Evolutionary conservation across 1,140 invertebrate genomes (phyloP), one percentile per base, ranked within the genome.

Genomic region (Scaptomyza pallida): DNA sequence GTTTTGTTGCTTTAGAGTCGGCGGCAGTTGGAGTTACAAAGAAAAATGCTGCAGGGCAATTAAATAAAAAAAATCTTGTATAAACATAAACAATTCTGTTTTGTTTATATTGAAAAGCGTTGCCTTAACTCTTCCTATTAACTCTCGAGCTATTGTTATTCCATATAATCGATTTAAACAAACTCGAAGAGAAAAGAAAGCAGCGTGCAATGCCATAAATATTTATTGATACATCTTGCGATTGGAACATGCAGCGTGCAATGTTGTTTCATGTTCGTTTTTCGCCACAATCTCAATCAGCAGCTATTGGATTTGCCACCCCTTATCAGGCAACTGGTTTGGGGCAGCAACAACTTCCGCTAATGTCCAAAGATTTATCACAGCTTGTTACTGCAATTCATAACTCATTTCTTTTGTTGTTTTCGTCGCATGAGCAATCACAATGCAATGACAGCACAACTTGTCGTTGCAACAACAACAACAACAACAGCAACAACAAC

Each of bases 341-440:
- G n/a, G 8, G 33, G 47, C 40, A 59, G 43, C 26, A 63, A 75
- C 52, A 64, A 85, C 80, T 83, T 83, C 79, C 80, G 79, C 67
- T 43, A 78, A 59, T 83, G 52, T 51, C 45, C 56, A 72, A n/a
- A 85, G 76, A 83, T 75, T 69, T 79, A 75, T 75, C 61, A 59
- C 48, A 55, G 30, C 61, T 35, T 61, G 64, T 60, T 33, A 67
- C 37, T 44, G 33, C 23, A 50, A 37, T 56, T 17, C 68, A 72
- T 72, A 59, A 72, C 47, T 72, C 68, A 72, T 65, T 72, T 59
- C 68, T 72, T 71, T 72, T 67, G 68, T 71, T 71, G 30, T 23
- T 67, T 30, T 43, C 26, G 35, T 60, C 45, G 64, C 64, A 48
- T 41, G 47, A 44, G 33, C 52, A 71, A 65, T 64, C 68, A 65